Evolutionary conservation across 2,888 invertebrate species (phyloP), one percentile per base, ranked within the genome.

Genomic region (Steinernema carpocapsae): DNA sequence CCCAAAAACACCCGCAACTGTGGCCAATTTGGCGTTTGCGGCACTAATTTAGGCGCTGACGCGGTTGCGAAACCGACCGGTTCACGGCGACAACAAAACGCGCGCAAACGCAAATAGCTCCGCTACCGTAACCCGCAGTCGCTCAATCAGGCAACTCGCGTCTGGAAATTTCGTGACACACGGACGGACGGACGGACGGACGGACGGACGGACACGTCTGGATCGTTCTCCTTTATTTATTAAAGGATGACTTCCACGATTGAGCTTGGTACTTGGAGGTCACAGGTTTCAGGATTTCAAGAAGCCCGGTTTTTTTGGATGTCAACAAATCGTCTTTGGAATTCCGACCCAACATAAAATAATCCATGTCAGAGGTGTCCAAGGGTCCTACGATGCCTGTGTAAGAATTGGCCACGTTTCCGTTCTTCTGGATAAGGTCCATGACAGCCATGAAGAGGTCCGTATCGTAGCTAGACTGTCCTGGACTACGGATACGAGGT

Each of bases 391-490:
- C 29, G 12, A 17, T 6, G 7, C 64, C 64, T 12, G 32, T n/a
- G 19, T 64, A 64, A 12, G n/a, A 19, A 1, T 29, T 37, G 22
- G 22, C 72, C 42, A 73, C 45, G 24, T 43, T 29, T 26, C 46
- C 32, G 37, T 46, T 46, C 45, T 77, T 52, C 12, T 72, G 37
- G 45, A 85, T 82, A 10, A 12, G 22, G 0, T 52, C 48, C 76
- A 89, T 87, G 73, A 96, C 88, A 0, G 95, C 94, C 14, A 87
- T 87, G 88, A 97, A 97, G 52, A 95, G 90, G 89, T 97, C 97
- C 0, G 95, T 96, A 84, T 95, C 94, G 88, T 97, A 99, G 90
- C 95, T 97, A 24, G 94, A 94, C 0, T 92, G 6, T 91, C 91
- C 89, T 97, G 95, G 43, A 97, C 88, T 64, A 96, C 90, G 0